Percentiles rank a stretch among this genome's conserved stretches.
Conservation (phyloP, 2,113 vertebrate species). For the Camelus bactrianus region DNA sequence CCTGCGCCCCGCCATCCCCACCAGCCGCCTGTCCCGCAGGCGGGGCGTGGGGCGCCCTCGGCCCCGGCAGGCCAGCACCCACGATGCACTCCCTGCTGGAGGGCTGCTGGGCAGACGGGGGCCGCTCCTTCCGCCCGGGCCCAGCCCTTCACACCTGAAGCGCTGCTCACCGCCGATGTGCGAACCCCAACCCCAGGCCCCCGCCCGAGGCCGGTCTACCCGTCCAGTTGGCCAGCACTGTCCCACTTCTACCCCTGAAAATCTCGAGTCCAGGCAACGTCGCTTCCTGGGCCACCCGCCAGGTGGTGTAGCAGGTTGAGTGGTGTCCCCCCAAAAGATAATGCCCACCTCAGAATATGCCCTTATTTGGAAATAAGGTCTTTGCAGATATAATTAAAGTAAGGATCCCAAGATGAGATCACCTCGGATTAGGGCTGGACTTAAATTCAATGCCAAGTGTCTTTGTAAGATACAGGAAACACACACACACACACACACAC, state of each 20-base stretch:
- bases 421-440: not conserved
- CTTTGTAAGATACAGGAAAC: not conserved
- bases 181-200: not conserved
- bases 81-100: not conserved
- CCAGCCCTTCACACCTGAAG: not conserved
- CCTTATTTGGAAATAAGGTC: not conserved
- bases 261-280: not conserved
- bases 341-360: not conserved
- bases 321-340: not conserved
- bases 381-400: not conserved
- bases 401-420: not conserved
- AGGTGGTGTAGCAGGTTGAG: fast-evolving
- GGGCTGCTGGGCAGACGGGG: not conserved
- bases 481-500: too few species aligned
- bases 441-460: not conserved
- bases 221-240: fast-evolving
- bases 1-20: fast-evolving
- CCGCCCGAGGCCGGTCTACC: fast-evolving
- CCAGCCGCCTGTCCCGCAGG: fast-evolving
- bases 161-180: fast-evolving
- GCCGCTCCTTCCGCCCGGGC: not conserved
- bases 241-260: not conserved
- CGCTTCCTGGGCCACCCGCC: not conserved
- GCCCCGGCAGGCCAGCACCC: fast-evolving
- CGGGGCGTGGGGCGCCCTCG: fast-evolving